Base-by-base conservation (phyloP, 2,888 invertebrate species). In the Cataglyphis cursor region DNA sequence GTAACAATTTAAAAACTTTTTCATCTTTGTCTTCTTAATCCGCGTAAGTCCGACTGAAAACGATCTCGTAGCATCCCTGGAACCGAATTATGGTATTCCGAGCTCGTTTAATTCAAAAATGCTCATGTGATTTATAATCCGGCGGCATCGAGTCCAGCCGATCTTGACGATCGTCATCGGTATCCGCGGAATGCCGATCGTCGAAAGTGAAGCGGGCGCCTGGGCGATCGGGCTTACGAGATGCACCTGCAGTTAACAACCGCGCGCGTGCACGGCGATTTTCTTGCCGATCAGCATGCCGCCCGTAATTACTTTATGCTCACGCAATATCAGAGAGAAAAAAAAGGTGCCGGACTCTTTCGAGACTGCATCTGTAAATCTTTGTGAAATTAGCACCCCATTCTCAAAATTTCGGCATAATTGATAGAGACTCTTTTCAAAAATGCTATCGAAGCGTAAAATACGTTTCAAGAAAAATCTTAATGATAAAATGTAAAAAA, bases 11-110 rank as follows among this genome's bases (percentile, higher is more conserved):
- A 35, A n/a, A 51, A 75, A 24, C 24, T 38, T 61, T 38, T 61
- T 18, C 35, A 35, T 75, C 35, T 24, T 12, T 28, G 48, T 41
- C 38, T 28, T 66, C 35, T 75, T 75, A 75, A 75, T 75, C 68
- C 75, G 35, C 35, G 18, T 44, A 4, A 31, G 15, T n/a, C 74
- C 44, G 18, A 35, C 70, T 38, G 21, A 44, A 41, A 44, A 51
- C 48, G 75, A 65, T 75, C 68, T 82, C 76, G 54, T 3, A 15
- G 18, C 15, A 44, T 64, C 74, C 21, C 31, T 87, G 75, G 75
- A 88, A 82, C 81, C 88, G 84, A 91, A 88, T 89, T 90, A 88
- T 87, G 65, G 85, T 87, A 87, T 88, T 89, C 87, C 88, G 68
- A 73, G 70, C 76, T 80, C 85, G 65, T 88, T 89, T 90, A 89